Base-by-base conservation (phyloP, 92 coral and sea anemone genomes). In the Epizoanthus fatuus region DNA sequence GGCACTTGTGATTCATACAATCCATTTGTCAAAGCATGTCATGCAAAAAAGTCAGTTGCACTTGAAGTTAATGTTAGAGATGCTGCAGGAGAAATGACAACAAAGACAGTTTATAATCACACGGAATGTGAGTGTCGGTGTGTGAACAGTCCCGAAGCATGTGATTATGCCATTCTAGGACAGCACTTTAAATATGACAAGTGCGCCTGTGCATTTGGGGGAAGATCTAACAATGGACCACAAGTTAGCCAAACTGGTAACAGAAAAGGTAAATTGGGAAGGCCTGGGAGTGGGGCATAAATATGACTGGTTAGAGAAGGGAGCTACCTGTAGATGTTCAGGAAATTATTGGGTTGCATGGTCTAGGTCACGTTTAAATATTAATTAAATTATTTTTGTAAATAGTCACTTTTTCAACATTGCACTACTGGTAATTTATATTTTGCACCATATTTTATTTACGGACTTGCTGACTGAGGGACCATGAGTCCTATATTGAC, bases 81-180 rank as follows among this genome's bases (percentile, higher is more conserved):
- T 77, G 12, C 14, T 19, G 69, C 69, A 32, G 35, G 29, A 16
- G 12, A 40, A 10, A 4, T 8, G 25, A 16, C 22, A 2, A 40
- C 47, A 37, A 77, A 17, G 82, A 77, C 82, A 10, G 22, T 77
- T 54, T 10, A 0, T 19, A 77, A 77, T 44, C 82, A 77, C 64
- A 77, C 82, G 0, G 82, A 77, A 39, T 77, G 82, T 60, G 42
- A 60, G 4, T 77, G 82, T 32, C 19, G 0, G 3, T 77, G 82
- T 58, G 45, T 58, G 13, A 7, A 4, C 40, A 49, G 32, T 1
- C 56, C 82, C 15, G 19, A 0, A 14, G 7, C 5, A 7, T 77
- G 82, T 22, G 82, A 77, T 39, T 77, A 69, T 69, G 1, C 42
- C 7, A 19, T 16, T 44, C 3, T 0, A 3, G 70, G 82, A 3